Conservation (phyloP, 1,140 invertebrate genomes). For the Plutomurus gul region DNA sequence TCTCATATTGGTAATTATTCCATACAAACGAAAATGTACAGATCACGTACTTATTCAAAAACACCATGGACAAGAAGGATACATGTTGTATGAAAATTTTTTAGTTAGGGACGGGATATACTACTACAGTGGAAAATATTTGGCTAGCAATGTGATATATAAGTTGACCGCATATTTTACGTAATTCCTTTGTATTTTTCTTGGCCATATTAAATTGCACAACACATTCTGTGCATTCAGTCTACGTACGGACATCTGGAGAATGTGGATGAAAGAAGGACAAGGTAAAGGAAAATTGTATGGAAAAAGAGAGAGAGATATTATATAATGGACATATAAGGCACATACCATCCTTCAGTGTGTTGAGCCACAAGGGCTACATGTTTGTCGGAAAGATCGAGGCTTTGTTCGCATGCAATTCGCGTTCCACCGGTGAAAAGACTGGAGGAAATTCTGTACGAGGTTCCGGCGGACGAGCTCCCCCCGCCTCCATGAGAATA, state of each 20-base stretch:
- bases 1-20: too few species aligned
- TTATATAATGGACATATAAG: neutral
- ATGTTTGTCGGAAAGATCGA: constrained; percentile 42
- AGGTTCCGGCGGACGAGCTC: constrained; percentile 3
- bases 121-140: too few species aligned
- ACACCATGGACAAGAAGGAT: too few species aligned
- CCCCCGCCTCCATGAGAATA: constrained; percentile 25
- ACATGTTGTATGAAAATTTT: too few species aligned
- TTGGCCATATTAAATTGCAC: too few species aligned
- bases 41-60: too few species aligned
- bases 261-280: neutral
- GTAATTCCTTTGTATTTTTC: too few species aligned
- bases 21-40: neutral
- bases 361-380: constrained; percentile 67
- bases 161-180: too few species aligned
- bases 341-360: constrained; percentile 72
- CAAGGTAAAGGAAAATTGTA: neutral
- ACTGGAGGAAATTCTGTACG: neutral
- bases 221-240: too few species aligned
- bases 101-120: too few species aligned
- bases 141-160: too few species aligned
- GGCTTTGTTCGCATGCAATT: constrained; percentile 41
- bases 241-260: neutral
- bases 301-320: neutral
- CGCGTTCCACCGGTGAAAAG: constrained; percentile 42